Evolutionary conservation across 2,888 invertebrate genomes (phyloP), one percentile per base, ranked within the genome.

Genomic region (Phymatocera aterrima): DNA sequence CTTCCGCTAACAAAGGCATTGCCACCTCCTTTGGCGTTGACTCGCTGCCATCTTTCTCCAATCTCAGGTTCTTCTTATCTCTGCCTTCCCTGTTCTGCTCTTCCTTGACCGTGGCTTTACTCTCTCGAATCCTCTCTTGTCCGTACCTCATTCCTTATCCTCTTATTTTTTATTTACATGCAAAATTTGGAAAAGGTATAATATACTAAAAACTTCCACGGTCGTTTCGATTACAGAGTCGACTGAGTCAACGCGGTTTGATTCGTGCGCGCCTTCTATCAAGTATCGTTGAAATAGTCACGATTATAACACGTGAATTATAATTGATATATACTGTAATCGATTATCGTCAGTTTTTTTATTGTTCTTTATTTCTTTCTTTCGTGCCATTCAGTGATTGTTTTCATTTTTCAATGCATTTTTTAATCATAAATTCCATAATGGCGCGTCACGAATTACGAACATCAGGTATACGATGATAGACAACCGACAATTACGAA

Each of bases 171-270:
- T 88, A 88, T 88, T 89, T 88, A 88, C 88, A 89, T 89, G 88
- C 88, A 88, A 88, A 88, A 89, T 88, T 87, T 85, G 84, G 86
- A 83, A 86, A 87, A 89, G 85, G 89, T 87, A 87, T 89, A 88
- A 87, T 87, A 86, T n/a, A n/a, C n/a, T n/a, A n/a, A n/a, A 87
- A 87, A 88, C 86, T 87, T 89, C 88, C 87, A 88, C 88, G 87
- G 86, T 83, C 83, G 83, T 78, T 80, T 78, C 77, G 78, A 68
- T 77, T 79, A 80, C 78, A 80, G 81, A 79, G 83, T 80, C 83
- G 81, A 84, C 78, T 78, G 77, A 78, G n/a, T 61, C 46, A 64
- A 31, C 31, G 28, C 57, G 70, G 31, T 60, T 68, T 60, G 46
- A 79, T 75, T 51, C 57, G 68, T 34, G 75, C 18, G 37, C 40